Conservation (phyloP, 1,140 invertebrate species). For the Apis florea region DNA sequence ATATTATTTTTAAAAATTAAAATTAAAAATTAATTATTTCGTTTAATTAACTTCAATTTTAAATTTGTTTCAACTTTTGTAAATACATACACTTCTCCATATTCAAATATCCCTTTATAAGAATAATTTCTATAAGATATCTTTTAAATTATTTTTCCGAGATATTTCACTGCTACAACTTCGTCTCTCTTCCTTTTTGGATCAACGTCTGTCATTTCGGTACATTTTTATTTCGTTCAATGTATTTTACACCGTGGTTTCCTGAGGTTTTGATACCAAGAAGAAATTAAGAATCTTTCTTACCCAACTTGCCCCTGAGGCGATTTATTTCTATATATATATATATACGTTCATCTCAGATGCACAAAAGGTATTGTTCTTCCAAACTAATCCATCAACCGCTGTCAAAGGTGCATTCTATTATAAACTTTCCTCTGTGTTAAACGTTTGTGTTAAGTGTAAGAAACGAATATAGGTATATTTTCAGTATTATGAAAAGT, state of each 20-base stretch:
- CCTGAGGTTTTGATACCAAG: background rate
- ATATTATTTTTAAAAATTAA: too few relatives aligned
- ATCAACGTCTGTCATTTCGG: too few relatives aligned
- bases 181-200: too few relatives aligned
- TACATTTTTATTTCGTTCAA: background rate
- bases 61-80: too few relatives aligned
- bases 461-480: background rate
- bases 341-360: background rate
- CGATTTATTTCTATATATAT: constrained; percentile 24
- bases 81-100: too few relatives aligned
- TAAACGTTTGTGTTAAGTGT: background rate
- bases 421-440: background rate
- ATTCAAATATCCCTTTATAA: too few relatives aligned
- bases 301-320: background rate
- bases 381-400: constrained; percentile 35
- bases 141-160: too few relatives aligned
- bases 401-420: constrained; percentile 32
- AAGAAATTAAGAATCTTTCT: constrained; percentile 15
- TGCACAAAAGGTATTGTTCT: constrained; percentile 38
- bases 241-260: background rate
- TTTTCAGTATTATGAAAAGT: too few relatives aligned
- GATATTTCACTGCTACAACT: too few relatives aligned
- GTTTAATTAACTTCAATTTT: too few relatives aligned
- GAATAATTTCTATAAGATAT: too few relatives aligned
- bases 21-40: too few relatives aligned